phyloP scores from a whole-genome alignment of 2,888 invertebrate species.

The Hylaea fasciaria region DNA sequence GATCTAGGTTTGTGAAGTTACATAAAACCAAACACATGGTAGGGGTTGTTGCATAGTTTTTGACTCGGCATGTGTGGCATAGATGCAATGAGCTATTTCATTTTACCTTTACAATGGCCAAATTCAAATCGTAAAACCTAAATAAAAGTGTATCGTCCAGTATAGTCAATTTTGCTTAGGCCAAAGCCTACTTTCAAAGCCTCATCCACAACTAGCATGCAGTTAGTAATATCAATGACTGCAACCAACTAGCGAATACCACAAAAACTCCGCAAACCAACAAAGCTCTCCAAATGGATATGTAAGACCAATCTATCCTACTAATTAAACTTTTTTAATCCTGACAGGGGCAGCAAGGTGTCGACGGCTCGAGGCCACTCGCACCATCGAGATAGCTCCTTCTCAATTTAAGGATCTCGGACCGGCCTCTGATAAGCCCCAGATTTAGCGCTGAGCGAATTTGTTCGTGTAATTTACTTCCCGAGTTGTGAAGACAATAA shows the following conservation, averaged over 20 bases:
- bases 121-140: no score
- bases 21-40: no score
- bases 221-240: neutral
- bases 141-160: no score
- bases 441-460: slow-evolving; percentile 81
- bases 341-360: slow-evolving; percentile 65
- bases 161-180: no score
- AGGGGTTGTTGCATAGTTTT: no score
- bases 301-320: slow-evolving; percentile 58
- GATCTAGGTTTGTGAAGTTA: no score
- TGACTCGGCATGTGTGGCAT: no score
- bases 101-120: no score
- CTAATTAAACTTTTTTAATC: slow-evolving; percentile 81
- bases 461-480: slow-evolving; percentile 82
- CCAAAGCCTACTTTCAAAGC: neutral
- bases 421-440: slow-evolving; percentile 76
- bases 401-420: slow-evolving; percentile 76
- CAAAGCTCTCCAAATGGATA: slow-evolving; percentile 50
- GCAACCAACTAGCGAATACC: neutral
- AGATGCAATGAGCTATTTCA: no score
- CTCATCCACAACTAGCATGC: neutral
- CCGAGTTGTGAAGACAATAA: slow-evolving; percentile 81
- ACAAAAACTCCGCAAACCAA: slow-evolving; percentile 33
- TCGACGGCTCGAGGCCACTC: slow-evolving; percentile 70
- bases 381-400: slow-evolving; percentile 75